Evolutionary conservation across 2,888 invertebrate species (phyloP), one percentile per base, ranked within the genome.

Genomic region (Emesis castigata): DNA sequence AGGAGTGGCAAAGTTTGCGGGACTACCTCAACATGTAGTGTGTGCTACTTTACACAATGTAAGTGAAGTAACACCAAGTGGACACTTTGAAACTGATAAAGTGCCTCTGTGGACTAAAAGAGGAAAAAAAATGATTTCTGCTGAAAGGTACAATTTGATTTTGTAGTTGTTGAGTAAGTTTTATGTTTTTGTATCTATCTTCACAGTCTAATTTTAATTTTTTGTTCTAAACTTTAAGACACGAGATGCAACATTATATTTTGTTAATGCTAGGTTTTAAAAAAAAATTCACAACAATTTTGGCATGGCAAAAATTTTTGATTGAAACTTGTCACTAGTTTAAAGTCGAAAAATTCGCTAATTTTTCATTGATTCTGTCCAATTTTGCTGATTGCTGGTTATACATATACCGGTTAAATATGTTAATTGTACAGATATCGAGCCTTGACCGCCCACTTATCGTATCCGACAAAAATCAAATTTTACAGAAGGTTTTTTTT

Each of bases 81-180:
- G 98, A 0, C 97, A 97, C 90, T 98, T 98, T 91, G 97, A 97
- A 84, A 96, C 96, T 69, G 94, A 97, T 76, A 96, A 96, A 69
- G 95, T 98, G 9, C 97, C 98, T 0, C 89, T 99, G 16, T 99
- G 98, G 97, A 97, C 98, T 0, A 97, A 97, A 88, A 96, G 96
- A 82, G 99, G 99, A 58, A 98, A 98, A 92, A 96, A 96, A 77
- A 92, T 96, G 84, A 91, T 99, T 39, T 95, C 96, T 74, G 92
- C 97, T 0, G 94, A 97, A 72, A 95, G 95, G 94, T 98, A 91
- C 88, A 71, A 69, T 66, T 7, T 44, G n/a, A 62, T 48, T 18
- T 22, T 11, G 16, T 77, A 81, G 26, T 26, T 26, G 26, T 44
- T 44, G 44, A 44, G 44, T 31, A 48, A 72, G 53, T 39, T 14